phyloP scores from a whole-genome alignment of 2,113 vertebrate species.

The Otocyon megalotis region DNA sequence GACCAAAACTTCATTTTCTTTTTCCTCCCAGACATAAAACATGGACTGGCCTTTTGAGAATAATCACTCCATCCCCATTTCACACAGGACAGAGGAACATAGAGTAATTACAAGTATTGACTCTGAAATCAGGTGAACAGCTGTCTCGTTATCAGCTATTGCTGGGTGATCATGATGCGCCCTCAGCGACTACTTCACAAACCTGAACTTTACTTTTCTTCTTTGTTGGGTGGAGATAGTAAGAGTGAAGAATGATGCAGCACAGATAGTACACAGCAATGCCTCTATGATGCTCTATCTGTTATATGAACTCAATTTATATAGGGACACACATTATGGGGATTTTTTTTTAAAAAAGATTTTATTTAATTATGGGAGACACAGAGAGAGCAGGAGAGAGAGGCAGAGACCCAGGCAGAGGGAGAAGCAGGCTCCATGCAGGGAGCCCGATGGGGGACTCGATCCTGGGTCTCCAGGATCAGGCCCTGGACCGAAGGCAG shows the following conservation, averaged over 20 bases:
- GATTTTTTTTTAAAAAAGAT: too few relatives aligned
- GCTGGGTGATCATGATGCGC: neutral
- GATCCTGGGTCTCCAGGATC: too few relatives aligned
- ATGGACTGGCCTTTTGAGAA: neutral
- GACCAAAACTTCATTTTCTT: neutral
- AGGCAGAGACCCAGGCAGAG: too few relatives aligned
- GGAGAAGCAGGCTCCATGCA: too few relatives aligned
- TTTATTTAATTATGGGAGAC: too few relatives aligned
- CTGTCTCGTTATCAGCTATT: neutral
- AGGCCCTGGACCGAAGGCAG: too few relatives aligned
- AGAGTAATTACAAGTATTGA: neutral
- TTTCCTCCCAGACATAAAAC: neutral
- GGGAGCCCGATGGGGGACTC: too few relatives aligned
- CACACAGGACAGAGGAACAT: rapidly evolving
- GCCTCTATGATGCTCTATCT: neutral
- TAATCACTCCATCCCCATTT: neutral
- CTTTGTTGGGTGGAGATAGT: neutral
- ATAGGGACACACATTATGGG: neutral
- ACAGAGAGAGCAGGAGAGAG: too few relatives aligned
- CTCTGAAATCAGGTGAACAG: neutral
- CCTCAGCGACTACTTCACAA: neutral
- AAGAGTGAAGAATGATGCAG: neutral
- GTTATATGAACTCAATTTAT: neutral
- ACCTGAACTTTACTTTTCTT: neutral
- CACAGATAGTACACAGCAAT: neutral